phyloP scores from a whole-genome alignment of 1,140 invertebrate genomes.

The Melitaea cinxia region DNA sequence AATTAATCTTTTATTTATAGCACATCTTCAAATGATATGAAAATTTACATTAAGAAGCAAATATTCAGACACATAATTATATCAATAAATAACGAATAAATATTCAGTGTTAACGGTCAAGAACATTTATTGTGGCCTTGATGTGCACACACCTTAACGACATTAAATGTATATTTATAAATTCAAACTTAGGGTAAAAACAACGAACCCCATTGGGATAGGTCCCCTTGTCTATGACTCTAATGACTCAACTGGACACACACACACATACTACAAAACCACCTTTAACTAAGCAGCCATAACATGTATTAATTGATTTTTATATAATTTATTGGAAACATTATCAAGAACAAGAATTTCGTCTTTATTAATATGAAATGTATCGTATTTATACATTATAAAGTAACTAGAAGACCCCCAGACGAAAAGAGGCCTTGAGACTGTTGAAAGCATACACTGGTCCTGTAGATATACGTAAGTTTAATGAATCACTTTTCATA shows the following conservation, averaged over 20 bases:
- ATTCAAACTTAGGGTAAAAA: neutral
- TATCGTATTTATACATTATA: neutral
- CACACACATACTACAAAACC: no score
- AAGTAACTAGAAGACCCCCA: neutral
- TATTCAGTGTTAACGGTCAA: conserved; percentile 16
- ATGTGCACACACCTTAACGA: conserved; percentile 2
- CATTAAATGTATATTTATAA: neutral
- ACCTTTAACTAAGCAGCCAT: no score
- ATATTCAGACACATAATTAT: neutral
- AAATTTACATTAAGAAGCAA: neutral
- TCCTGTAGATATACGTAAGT: conserved; percentile 14
- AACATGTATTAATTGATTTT: no score
- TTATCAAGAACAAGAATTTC: neutral
- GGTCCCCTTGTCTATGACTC: neutral
- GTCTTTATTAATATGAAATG: neutral
- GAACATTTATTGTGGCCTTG: conserved; percentile 1
- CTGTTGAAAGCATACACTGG: conserved; percentile 7
- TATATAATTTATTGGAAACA: no score
- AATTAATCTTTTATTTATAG: neutral
- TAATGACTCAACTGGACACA: neutral
- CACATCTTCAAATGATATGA: neutral
- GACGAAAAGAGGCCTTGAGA: conserved; percentile 25
- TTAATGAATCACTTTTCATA: conserved; percentile 25
- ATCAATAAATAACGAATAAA: neutral
- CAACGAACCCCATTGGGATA: neutral